Evolutionary conservation across 2,113 vertebrate species (phyloP).

Genomic region (Paralichthys olivaceus): DNA sequence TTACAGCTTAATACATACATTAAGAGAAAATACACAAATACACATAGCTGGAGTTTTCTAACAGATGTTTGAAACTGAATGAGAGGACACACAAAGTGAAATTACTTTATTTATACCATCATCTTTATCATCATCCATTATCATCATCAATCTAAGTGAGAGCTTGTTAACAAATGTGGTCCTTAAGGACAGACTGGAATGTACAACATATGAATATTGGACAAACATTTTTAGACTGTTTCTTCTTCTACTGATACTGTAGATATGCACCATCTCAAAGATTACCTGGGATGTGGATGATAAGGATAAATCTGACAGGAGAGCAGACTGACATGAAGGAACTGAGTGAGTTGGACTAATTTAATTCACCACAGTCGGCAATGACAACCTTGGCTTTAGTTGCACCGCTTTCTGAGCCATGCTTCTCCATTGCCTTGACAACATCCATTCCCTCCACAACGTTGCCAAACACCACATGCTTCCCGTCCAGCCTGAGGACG

Average conservation of each 20-base stretch:
- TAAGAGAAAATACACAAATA: too few species aligned
- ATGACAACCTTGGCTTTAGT: conserved; percentile 87
- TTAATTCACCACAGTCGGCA: conserved; percentile 84
- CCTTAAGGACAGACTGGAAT: too few species aligned
- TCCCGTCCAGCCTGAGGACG: conserved; percentile 89
- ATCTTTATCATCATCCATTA: conserved; percentile 1
- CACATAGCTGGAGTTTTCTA: too few species aligned
- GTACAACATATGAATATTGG: background rate
- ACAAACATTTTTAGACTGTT: background rate
- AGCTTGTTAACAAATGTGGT: too few species aligned
- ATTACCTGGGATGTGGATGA: background rate
- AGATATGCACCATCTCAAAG: conserved; percentile 1
- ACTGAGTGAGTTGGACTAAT: conserved; percentile 13
- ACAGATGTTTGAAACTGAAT: too few species aligned
- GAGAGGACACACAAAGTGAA: background rate
- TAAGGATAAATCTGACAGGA: background rate
- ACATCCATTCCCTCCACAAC: conserved; percentile 87
- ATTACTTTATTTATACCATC: background rate
- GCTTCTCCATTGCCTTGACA: conserved; percentile 85
- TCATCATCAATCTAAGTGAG: conserved; percentile 38
- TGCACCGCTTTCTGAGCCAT: conserved; percentile 84
- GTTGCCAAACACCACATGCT: conserved; percentile 92
- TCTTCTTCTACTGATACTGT: conserved; percentile 8
- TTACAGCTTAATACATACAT: too few species aligned
- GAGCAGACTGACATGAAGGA: background rate